These are phyloP conservation scores for Zelleria hepariella DNA, from an alignment of 2,888 invertebrate species.

Conservation along the genomic window DNA sequence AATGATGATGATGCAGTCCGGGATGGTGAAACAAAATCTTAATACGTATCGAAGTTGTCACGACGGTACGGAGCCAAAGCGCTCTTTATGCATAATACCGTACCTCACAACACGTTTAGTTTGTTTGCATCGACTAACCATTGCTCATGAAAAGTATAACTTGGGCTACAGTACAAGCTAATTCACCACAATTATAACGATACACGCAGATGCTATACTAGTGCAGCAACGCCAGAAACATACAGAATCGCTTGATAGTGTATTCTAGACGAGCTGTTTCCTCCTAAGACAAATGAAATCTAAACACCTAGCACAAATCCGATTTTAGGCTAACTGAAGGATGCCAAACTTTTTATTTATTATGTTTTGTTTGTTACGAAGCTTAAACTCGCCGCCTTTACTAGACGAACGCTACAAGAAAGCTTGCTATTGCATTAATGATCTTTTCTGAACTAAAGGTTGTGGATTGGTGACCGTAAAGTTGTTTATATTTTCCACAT, in stretches of 20 bases:
- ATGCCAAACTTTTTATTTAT: background rate
- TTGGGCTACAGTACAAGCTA: slow-evolving; percentile 60
- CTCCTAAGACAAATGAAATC: slow-evolving; percentile 1
- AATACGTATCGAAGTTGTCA: slow-evolving; percentile 81
- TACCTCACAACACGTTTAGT: slow-evolving; percentile 63
- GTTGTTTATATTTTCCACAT: background rate
- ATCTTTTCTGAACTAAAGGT: background rate
- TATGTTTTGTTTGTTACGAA: background rate
- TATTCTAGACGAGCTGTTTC: background rate
- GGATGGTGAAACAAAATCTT: slow-evolving; percentile 93
- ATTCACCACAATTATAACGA: slow-evolving; percentile 51
- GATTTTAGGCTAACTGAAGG: background rate
- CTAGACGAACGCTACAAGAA: background rate
- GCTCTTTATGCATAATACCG: slow-evolving; percentile 51
- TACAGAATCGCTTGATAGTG: slow-evolving; percentile 1
- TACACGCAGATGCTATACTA: slow-evolving; percentile 57
- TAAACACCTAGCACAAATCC: slow-evolving; percentile 2
- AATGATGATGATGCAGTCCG: slow-evolving; percentile 97
- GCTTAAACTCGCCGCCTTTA: slow-evolving; percentile 5
- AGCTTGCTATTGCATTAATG: background rate
- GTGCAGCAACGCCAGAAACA: slow-evolving; percentile 49
- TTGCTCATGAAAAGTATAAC: slow-evolving; percentile 40
- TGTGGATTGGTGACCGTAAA: background rate
- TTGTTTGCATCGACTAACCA: slow-evolving; percentile 69
- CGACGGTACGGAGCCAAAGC: slow-evolving; percentile 82